Evolutionary conservation across 2,797 vertebrate species (phyloP), one percentile per base, ranked within the genome.

Genomic region (Channallabes apus): DNA sequence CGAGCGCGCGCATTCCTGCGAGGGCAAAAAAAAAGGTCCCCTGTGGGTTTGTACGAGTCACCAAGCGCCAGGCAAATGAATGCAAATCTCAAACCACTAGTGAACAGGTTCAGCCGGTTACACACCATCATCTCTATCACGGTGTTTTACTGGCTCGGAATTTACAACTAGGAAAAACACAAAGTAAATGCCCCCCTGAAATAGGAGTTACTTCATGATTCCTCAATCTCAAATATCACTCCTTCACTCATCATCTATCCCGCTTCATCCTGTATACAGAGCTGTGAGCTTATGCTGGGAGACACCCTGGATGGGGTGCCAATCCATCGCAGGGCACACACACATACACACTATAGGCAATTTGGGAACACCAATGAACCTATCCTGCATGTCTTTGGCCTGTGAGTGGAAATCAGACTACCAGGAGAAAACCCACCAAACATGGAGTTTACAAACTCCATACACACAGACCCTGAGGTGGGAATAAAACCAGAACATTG

Each of bases 1-100:
- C 77, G 32, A n/a, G 73, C 51, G 27, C 24, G 24, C 56, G 11
- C 78, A 84, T 87, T 87, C 78, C 86, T 61, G 20, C 3, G 29
- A 68, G 2, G 15, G 17, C 2, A 83, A 58, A 65, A 46, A 14
- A 27, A 46, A 14, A 27, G 8, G 8, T 6, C 61, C 68, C 83
- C 56, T 5, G 20, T 72, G 59, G 69, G 51, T 46, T 6, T 77
- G 12, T 29, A 17, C 56, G 24, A 56, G n/a, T 9, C 15, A 9
- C 27, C 29, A 61, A 58, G 27, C 5, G 0, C 4, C 54, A 59
- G 24, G 9, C 29, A 78, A n/a, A 78, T 35, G 11, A 24, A 59
- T 22, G 5, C 15, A 6, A 61, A 20, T 56, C 73, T 54, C 22
- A 22, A 29, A 75, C 72, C 29, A 8, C 14, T 29, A 32, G 0